Base-by-base conservation (phyloP, 2,113 vertebrate species). In the Stomatorhinus ivindoensis region DNA sequence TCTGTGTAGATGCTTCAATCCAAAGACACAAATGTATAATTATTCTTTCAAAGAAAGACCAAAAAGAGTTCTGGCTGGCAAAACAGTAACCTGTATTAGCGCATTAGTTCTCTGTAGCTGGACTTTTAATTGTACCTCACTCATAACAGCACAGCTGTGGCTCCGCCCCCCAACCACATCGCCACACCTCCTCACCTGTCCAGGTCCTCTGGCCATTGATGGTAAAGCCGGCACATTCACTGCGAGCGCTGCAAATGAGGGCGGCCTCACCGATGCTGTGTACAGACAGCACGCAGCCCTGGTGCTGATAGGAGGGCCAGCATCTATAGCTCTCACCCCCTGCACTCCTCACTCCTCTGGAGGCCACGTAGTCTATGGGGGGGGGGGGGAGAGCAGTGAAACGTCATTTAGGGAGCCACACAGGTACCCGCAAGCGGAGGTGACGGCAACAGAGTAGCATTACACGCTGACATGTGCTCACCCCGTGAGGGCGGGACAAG, bases 281-380 rank as follows among this genome's bases (percentile, higher is more conserved):
- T 27, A 98, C 92, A 0, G 97, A 97, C 42, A 97, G 94, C 91
- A 98, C 90, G 73, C 97, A 98, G 83, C 96, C 95, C 93, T 95
- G 94, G 92, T 96, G 95, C 93, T 96, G 96, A 93, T 98, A 97
- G 35, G 97, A 98, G 0, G 96, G 97, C 97, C 97, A 98, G 92
- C 97, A 98, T 90, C 94, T 96, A 92, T 97, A 98, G 90, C 95
- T 95, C 19, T 93, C 92, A 11, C 94, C 94, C 90, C 95, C 96
- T 15, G 88, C 94, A 0, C 92, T 92, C n/a, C 92, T 93, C 94
- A 97, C 95, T 2, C 96, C 96, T 90, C 92, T 95, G 44, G 96
- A 90, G 90, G 94, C 90, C 3, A 93, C 92, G 93, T 97, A 98
- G 89, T 97, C 97, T 98, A 92, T 87, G 80, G 61, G 27, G 1